Evolutionary conservation across 2,797 vertebrate genomes (phyloP).

Genomic region (Macroramphosus scolopax): DNA sequence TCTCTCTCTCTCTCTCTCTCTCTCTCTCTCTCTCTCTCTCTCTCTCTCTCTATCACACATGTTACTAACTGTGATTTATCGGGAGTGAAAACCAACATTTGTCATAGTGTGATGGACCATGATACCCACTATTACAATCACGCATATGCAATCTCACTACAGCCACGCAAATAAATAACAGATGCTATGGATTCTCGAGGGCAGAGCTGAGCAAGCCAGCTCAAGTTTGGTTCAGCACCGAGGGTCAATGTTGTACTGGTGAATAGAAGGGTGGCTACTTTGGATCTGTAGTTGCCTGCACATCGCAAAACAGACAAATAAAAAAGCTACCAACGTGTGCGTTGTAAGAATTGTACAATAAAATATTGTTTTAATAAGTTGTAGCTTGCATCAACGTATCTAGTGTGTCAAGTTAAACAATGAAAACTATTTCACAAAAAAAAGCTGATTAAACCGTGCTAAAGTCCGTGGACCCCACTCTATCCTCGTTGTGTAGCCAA

Average conservation of each 20-base stretch:
- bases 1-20: conserved; percentile 11
- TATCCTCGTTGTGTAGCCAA: too few relatives aligned
- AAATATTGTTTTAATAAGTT: too few relatives aligned
- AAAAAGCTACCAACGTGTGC: neutral
- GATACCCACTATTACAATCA: conserved; percentile 38
- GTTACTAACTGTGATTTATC: conserved; percentile 42
- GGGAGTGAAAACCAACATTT: conserved; percentile 31
- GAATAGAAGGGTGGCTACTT: conserved; percentile 10
- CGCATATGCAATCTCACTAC: conserved; percentile 36
- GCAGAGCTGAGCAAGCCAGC: conserved; percentile 14
- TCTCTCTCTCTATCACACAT: conserved; percentile 13
- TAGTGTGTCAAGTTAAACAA: too few relatives aligned
- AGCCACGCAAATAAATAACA: conserved; percentile 50
- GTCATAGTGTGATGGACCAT: conserved; percentile 36
- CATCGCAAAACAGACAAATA: neutral
- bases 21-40: conserved; percentile 24
- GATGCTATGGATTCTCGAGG: conserved; percentile 40
- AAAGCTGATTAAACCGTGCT: too few relatives aligned
- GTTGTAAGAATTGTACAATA: neutral
- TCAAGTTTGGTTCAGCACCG: conserved; percentile 36
- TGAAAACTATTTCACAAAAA: too few relatives aligned
- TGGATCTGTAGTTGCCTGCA: conserved; percentile 2
- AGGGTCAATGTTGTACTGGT: conserved; percentile 4
- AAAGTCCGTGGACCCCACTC: too few relatives aligned
- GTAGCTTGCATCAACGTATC: too few relatives aligned